Evolutionary conservation across 1,140 invertebrate species (phyloP), one percentile per base, ranked within the genome.

Genomic region (Eciton burchellii): DNA sequence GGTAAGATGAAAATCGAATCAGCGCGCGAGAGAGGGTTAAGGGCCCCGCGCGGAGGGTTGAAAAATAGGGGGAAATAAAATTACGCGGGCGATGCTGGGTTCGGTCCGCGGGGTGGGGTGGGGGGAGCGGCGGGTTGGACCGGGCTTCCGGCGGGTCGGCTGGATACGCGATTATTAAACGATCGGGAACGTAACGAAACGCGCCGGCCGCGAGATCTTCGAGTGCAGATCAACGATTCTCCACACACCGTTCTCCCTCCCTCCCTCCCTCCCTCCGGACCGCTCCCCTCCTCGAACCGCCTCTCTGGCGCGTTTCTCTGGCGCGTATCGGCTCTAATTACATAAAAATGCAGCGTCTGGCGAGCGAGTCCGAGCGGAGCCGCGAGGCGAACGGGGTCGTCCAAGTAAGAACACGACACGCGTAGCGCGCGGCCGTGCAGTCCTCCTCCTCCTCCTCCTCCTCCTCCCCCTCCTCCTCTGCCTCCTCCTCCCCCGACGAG

Each of bases 101-200:
- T 68, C 35, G 63, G 62, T n/a, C 54, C 26, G 45, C 14, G 14
- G 1, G n/a, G 19, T 12, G 16, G 19, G 12, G 12, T 24, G 74
- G 35, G 21, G 49, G 45, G 26, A 9, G 41, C 21, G 63, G 56
- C 57, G 49, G 72, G 62, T 63, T 24, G 49, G n/a, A n/a, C n/a
- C n/a, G n/a, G n/a, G 35, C 35, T 35, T 35, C 35, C 2, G 35
- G 6, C 6, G 6, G 26, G 43, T 57, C 59, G 72, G 24, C 70
- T 59, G 14, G 63, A 74, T 74, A 74, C 57, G 72, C 72, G 72
- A 79, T 79, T 79, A 79, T 79, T 79, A 79, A 79, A 79, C 63
- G 74, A 79, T 79, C 74, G 74, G 35, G 74, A 68, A 79, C 52
- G 74, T 68, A 79, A 79, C 45, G 74, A 79, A 79, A 79, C 63